These are phyloP conservation scores for Hedya salicella DNA, from an alignment of 2,888 invertebrate genomes.

Conservation along the genomic window DNA sequence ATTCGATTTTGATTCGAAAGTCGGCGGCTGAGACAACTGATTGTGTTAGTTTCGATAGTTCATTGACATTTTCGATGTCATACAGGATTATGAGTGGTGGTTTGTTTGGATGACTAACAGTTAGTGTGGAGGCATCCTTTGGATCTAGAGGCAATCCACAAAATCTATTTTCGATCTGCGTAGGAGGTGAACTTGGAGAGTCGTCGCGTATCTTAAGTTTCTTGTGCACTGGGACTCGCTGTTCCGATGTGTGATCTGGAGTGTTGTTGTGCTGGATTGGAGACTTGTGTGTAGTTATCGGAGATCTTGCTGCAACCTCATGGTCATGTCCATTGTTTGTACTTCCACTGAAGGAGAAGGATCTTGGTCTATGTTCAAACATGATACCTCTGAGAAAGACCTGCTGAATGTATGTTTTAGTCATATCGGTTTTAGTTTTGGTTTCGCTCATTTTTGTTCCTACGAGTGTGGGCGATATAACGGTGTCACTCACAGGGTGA, in stretches of 20 bases:
- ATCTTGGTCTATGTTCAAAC: neutral
- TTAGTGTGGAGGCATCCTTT: neutral
- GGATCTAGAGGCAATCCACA: neutral
- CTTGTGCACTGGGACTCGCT: conserved; percentile 1
- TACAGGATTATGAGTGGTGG: conserved; percentile 1
- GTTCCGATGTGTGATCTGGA: too few species aligned
- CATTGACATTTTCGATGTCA: neutral
- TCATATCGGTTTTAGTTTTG: neutral
- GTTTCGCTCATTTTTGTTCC: neutral
- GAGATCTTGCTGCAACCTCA: neutral
- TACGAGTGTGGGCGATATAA: neutral
- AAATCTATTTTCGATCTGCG: neutral
- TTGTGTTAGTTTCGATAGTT: neutral
- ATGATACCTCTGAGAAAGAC: neutral
- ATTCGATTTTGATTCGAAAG: neutral
- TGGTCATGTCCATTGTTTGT: neutral
- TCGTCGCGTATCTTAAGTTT: neutral
- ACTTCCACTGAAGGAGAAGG: neutral
- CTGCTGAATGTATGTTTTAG: neutral
- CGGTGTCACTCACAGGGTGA: conserved; percentile 20
- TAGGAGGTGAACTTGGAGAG: neutral
- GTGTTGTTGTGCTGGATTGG: too few species aligned
- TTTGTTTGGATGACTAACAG: neutral
- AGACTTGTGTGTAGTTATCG: neutral
- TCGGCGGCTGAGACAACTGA: neutral